These are phyloP conservation scores for Heliconius nattereri DNA, from an alignment of 1,140 invertebrate species.

Conservation along the genomic window DNA sequence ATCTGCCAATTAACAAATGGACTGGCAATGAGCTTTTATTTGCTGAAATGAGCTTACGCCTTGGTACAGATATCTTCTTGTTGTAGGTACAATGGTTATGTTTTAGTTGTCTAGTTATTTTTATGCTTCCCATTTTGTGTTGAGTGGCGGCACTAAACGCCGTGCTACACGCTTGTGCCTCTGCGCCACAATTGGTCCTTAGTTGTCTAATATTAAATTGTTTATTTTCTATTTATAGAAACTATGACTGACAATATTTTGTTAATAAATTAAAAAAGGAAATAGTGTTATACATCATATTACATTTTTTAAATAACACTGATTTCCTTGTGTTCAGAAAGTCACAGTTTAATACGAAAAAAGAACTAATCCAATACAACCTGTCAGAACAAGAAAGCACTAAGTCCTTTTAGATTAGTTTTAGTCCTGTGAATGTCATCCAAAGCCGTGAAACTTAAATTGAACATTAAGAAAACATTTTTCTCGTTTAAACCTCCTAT, in stretches of 20 bases:
- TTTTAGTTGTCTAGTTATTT: neutral
- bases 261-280: neutral
- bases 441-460: constrained; percentile 23
- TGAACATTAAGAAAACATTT: constrained; percentile 26
- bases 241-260: neutral
- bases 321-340: neutral
- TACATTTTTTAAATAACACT: too few relatives aligned
- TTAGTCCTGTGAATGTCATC: constrained; percentile 18
- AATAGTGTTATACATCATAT: too few relatives aligned
- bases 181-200: too few relatives aligned
- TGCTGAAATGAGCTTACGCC: constrained; percentile 1
- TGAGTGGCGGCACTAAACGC: too few relatives aligned
- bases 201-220: too few relatives aligned
- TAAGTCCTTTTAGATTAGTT: constrained; percentile 20
- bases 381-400: constrained; percentile 6
- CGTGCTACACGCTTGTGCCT: too few relatives aligned
- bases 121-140: too few relatives aligned
- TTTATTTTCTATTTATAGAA: too few relatives aligned
- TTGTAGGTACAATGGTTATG: neutral
- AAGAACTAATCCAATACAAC: neutral
- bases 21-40: constrained; percentile 1
- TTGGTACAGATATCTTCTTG: neutral
- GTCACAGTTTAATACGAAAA: neutral
- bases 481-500: constrained; percentile 15
- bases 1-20: constrained; percentile 24